Conservation (phyloP, 2,888 invertebrate genomes). For the Parnassius mnemosyne region DNA sequence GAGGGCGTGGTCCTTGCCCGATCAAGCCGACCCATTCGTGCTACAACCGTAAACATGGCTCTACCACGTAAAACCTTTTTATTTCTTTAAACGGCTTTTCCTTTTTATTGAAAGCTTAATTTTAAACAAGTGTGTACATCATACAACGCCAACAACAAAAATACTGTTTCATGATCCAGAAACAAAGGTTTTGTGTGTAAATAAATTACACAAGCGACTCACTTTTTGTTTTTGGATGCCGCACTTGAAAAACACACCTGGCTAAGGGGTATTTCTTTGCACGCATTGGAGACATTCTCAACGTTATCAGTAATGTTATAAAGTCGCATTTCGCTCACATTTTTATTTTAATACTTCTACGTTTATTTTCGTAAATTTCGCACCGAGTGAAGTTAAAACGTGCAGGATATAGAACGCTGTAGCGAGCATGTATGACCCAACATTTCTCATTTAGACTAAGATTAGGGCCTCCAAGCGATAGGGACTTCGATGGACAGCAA, state of each 20-base stretch:
- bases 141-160: conserved; percentile 5
- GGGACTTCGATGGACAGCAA: neutral
- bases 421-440: conserved; percentile 10
- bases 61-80: too few species aligned
- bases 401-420: conserved; percentile 7
- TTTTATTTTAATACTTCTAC: conserved; percentile 16
- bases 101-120: too few species aligned
- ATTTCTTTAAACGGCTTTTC: neutral
- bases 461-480: neutral
- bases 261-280: conserved; percentile 1
- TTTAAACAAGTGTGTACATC: too few species aligned
- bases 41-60: too few species aligned
- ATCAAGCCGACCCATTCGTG: too few species aligned
- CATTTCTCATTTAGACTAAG: conserved; percentile 15
- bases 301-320: neutral
- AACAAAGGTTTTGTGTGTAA: conserved; percentile 12
- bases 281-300: neutral
- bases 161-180: conserved; percentile 1
- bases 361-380: conserved; percentile 18
- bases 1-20: too few species aligned
- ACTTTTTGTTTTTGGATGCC: conserved; percentile 14
- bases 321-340: conserved; percentile 5
- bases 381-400: conserved; percentile 12
- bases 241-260: conserved; percentile 21
- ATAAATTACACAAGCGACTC: conserved; percentile 7